Base-by-base conservation (phyloP, 2,888 invertebrate genomes). In the Cheilosia scutellata region DNA sequence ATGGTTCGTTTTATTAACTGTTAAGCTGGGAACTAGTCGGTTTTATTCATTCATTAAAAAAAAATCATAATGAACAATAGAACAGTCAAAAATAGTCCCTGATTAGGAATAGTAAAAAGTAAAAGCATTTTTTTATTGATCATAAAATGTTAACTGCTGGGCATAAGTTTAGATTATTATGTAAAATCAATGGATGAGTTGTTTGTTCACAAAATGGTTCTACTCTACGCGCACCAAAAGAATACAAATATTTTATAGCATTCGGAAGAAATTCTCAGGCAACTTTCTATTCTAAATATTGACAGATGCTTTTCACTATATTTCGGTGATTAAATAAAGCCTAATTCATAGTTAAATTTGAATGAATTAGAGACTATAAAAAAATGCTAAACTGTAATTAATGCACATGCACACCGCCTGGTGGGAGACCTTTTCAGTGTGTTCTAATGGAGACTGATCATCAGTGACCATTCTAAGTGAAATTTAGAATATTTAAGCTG, bases 101-200 rank as follows among this genome's bases (percentile, higher is more conserved):
- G 7, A 42, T 31, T 47, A n/a, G 33, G 47, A 1, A 20, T 13
- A 53, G 55, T 55, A 44, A 74, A 53, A 25, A 72, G 72, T 72
- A 62, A 62, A 51, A 72, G 62, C 72, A 20, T 72, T 51, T 13
- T 31, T 63, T 74, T 55, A 74, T 74, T 20, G 74, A 25, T 63
- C 74, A 33, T 74, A 74, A 74, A 74, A 74, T 16, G 16, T 29
- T 74, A 57, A 55, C 74, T n/a, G 37, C 44, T 55, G 63, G 63
- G 47, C 55, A 47, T 47, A 51, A 16, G 44, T 47, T 44, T 40
- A 37, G 44, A 74, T 55, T 63, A 33, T 37, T 9, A 11, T 37
- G 7, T 3, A 3, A 37, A 37, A 37, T 37, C 33, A 37, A 37
- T 16, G 25, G 5, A 7, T 27, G 5, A 25, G 33, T 63, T 44